Percentiles rank a stretch among this genome's conserved stretches.
Evolutionary conservation across 2,113 vertebrate genomes (phyloP).

Genomic region (Crypturellus undulatus): DNA sequence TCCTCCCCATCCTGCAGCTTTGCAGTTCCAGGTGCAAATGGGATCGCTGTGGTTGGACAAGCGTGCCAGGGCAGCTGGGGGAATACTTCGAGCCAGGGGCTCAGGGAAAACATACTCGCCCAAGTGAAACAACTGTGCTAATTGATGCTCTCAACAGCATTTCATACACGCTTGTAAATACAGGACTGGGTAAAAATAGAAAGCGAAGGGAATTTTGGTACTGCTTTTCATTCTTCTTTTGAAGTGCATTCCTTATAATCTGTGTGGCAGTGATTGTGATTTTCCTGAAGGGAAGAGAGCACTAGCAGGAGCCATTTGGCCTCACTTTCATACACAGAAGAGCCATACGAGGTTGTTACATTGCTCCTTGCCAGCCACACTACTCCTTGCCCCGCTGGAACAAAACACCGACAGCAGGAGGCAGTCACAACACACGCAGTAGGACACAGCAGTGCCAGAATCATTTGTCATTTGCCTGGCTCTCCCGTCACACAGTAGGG

Average conservation of each 20-base stretch:
- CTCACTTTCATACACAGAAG: not conserved
- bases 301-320: not conserved
- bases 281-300: not conserved
- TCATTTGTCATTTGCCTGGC: not conserved
- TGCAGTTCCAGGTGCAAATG: not conserved
- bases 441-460: not conserved
- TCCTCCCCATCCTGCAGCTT: not conserved
- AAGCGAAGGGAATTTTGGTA: not conserved
- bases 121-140: not conserved
- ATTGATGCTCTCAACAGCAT: not conserved
- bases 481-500: accelerated
- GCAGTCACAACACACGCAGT: not conserved
- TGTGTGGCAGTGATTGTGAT: not conserved
- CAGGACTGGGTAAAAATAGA: not conserved
- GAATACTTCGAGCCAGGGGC: not conserved
- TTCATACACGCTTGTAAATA: not conserved
- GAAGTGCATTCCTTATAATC: not conserved
- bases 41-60: not conserved
- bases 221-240: not conserved
- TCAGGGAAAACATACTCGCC: not conserved
- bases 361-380: not conserved
- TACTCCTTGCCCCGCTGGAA: not conserved
- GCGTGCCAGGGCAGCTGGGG: accelerated
- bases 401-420: not conserved
- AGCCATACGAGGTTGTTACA: not conserved